phyloP scores from a whole-genome alignment of 2,888 invertebrate species.

The Thymelicus acteon region DNA sequence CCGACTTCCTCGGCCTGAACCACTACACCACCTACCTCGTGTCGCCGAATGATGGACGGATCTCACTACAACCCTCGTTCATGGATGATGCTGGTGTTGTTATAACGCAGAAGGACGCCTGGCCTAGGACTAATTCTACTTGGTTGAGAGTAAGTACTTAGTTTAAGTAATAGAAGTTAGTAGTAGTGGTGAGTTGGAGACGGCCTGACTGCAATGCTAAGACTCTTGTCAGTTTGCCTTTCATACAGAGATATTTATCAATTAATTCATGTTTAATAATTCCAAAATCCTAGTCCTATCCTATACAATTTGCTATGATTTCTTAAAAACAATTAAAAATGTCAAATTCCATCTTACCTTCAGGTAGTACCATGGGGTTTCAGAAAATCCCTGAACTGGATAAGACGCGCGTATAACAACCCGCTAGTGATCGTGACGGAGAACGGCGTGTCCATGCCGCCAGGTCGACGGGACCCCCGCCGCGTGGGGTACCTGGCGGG shows the following conservation, averaged over 20 bases:
- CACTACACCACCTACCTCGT: slow-evolving; percentile 87
- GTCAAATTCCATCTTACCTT: neutral
- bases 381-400: slow-evolving; percentile 86
- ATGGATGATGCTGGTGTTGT: slow-evolving; percentile 69
- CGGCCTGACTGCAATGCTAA: too few species aligned
- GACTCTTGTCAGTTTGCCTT: too few species aligned
- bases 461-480: slow-evolving; percentile 70
- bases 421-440: slow-evolving; percentile 85
- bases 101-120: slow-evolving; percentile 68
- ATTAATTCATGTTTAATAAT: too few species aligned
- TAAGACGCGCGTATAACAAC: slow-evolving; percentile 84
- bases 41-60: slow-evolving; percentile 54
- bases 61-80: slow-evolving; percentile 59
- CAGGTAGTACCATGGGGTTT: slow-evolving; percentile 88
- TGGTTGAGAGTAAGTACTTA: slow-evolving; percentile 76
- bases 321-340: too few species aligned
- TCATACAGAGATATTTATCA: too few species aligned
- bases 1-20: slow-evolving; percentile 91
- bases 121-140: slow-evolving; percentile 76
- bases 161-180: too few species aligned
- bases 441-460: slow-evolving; percentile 84
- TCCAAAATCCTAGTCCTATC: too few species aligned
- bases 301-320: too few species aligned
- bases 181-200: too few species aligned
- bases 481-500: slow-evolving; percentile 82